Base-by-base conservation (phyloP, 2,888 invertebrate species). In the Cheilosia impressa region DNA sequence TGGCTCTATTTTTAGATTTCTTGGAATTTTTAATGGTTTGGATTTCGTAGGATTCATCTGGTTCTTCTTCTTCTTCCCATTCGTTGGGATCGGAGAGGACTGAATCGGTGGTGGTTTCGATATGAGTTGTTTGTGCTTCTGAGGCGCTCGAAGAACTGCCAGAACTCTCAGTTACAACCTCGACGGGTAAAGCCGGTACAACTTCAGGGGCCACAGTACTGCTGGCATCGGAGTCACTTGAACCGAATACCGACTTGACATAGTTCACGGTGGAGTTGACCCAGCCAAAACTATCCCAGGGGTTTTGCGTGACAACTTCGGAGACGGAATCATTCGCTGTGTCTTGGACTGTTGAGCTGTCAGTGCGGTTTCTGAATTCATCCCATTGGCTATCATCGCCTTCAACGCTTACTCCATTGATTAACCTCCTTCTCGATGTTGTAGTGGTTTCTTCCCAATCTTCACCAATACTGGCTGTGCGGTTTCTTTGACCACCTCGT, bases 31-130 rank as follows among this genome's bases (percentile, higher is more conserved):
- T 77, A 27, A 77, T 77, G 22, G 77, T 77, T 69, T 77, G 77
- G 6, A 77, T 77, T 69, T 77, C 77, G 19, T 77, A 77, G 2
- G 77, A 77, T 2, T 73, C 62, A 4, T 76, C 53, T 2, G n/a
- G 6, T 5, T 50, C 41, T 22, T 68, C 66, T 43, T 71, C 47
- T 0, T 7, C 27, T 1, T 27, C 27, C 50, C 60, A 58, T 15
- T 55, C 57, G 19, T n/a, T 27, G 22, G 69, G n/a, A 15, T 69
- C 52, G 1, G 43, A 45, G 19, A 38, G 19, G 6, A 43, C 4
- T 1, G 19, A 15, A 15, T 19, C 2, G n/a, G 15, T 6, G 0
- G 2, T 19, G 19, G 47, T 7, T 45, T 45, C 45, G 0, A 7
- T 0, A 6, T 45, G 45, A 45, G 0, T 17, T 7, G 45, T 7